Evolutionary conservation across 2,113 vertebrate species (phyloP).

Genomic region (Tragulus kanchil): DNA sequence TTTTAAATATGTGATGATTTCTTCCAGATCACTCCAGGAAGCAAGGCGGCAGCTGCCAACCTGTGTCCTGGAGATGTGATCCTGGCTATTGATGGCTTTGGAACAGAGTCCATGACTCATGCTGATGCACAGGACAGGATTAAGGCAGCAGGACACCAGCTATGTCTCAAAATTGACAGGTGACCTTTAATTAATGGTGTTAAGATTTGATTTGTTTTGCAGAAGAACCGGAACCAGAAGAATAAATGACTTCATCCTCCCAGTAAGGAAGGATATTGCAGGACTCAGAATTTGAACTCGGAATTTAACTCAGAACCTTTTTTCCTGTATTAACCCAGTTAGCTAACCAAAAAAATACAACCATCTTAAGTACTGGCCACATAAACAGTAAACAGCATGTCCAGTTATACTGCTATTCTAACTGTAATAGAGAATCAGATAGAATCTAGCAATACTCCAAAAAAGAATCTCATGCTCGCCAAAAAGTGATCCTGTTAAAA

Average conservation of each 20-base stretch:
- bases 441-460: neutral
- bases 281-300: neutral
- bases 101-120: constrained; percentile 94
- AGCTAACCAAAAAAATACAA: neutral
- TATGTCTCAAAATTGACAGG: constrained; percentile 96
- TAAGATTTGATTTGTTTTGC: constrained; percentile 62
- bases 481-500: neutral
- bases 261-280: neutral
- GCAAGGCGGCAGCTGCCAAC: constrained; percentile 94
- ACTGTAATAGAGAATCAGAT: neutral
- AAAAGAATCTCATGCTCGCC: neutral
- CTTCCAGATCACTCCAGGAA: constrained; percentile 96
- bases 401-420: neutral
- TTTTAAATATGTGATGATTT: constrained; percentile 52
- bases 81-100: constrained; percentile 94
- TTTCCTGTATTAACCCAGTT: neutral
- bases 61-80: constrained; percentile 95
- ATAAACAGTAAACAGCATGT: neutral
- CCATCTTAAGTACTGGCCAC: neutral
- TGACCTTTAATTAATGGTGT: constrained; percentile 76
- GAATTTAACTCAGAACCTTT: neutral
- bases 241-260: neutral
- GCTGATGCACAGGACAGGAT: constrained; percentile 97
- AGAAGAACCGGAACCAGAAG: neutral
- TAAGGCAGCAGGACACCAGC: constrained; percentile 92